Evolutionary conservation across 2,797 vertebrate genomes (phyloP).

Genomic region (Pelochelys cantorii): DNA sequence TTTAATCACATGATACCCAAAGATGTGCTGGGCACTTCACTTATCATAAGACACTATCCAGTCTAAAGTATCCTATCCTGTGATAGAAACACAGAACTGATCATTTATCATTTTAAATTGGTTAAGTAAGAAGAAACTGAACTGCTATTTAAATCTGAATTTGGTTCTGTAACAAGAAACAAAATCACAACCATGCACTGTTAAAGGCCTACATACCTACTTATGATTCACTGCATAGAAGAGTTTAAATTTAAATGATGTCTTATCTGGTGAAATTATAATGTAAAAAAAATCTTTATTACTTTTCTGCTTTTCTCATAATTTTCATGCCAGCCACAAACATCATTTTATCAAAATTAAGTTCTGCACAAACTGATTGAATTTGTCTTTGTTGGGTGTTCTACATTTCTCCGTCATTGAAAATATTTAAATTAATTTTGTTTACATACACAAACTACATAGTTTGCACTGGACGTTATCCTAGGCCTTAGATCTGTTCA

Average conservation of each 20-base stretch:
- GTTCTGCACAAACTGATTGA: not conserved
- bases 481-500: constrained; percentile 17
- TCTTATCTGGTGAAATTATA: not conserved
- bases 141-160: not conserved
- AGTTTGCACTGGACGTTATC: constrained; percentile 1
- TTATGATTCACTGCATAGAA: constrained; percentile 4
- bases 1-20: not conserved
- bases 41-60: not conserved
- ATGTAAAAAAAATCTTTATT: not conserved
- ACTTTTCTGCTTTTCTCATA: not conserved
- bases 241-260: not conserved
- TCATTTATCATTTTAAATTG: not conserved
- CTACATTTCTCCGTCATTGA: not conserved
- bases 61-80: not conserved
- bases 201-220: not conserved
- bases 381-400: constrained; percentile 20
- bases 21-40: constrained; percentile 9
- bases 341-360: not conserved
- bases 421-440: not conserved
- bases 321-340: not conserved
- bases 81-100: not conserved
- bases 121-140: not conserved
- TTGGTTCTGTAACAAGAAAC: not conserved
- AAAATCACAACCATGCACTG: constrained; percentile 11
- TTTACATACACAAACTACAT: not conserved